Base-by-base conservation (phyloP, 2,888 invertebrate genomes). In the Watsonalla cultraria region DNA sequence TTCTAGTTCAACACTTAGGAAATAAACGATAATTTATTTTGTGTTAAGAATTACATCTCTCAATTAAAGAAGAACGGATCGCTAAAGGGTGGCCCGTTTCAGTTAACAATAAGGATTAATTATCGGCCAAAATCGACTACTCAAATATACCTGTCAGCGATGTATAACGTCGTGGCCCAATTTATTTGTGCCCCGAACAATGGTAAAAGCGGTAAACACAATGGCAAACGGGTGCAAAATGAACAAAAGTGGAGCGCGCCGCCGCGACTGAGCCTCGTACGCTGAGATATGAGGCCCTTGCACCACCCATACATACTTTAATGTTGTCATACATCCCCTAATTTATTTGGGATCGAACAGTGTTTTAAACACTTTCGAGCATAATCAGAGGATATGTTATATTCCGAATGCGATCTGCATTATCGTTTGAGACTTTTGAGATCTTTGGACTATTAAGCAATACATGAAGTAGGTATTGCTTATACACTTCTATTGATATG, bases 61-160 rank as follows among this genome's bases (percentile, higher is more conserved):
- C 24, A 24, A 24, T 24, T 24, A 24, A 24, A 24, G 24, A 24
- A 24, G 24, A 24, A 24, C 60, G 59, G 58, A 61, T 70, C 65
- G 68, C 74, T 72, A 78, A 84, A 85, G 90, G 90, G 90, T 89
- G 89, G 84, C 77, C 84, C 83, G 76, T 76, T 78, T 74, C 84
- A 78, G 80, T 84, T 83, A 82, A 88, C 89, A 90, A 87, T 86
- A 86, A 85, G 83, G 90, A 90, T 89, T 90, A 90, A 90, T 90
- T 90, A 90, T 89, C 87, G 86, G 78, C 78, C 78, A 78, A 89
- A 90, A 86, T 84, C 86, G 88, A 80, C 82, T 82, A 88, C 81
- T 90, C 89, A 89, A 90, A 90, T 90, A 90, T 90, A 90, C 89
- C 90, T 90, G 90, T 90, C 90, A 86, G 78, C 76, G 78, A 68